Evolutionary conservation across 2,113 vertebrate genomes (phyloP).

Genomic region (Microcebus murinus): DNA sequence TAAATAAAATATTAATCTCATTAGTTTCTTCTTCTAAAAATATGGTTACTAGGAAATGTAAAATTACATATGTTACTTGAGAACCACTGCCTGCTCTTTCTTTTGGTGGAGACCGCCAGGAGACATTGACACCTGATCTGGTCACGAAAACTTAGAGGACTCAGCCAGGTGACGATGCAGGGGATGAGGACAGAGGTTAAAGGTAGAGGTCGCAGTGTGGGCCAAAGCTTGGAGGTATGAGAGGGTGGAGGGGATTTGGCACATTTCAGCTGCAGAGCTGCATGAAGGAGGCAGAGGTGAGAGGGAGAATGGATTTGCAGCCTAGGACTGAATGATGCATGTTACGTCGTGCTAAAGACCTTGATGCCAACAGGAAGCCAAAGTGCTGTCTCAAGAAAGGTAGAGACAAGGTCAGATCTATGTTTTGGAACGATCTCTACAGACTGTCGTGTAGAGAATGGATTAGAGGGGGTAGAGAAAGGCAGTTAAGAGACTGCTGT

Average conservation of each 20-base stretch:
- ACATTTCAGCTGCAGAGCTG: not conserved
- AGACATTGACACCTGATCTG: not conserved
- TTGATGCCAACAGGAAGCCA: not conserved
- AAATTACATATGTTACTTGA: not conserved
- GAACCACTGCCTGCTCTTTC: not conserved
- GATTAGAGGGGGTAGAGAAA: not conserved
- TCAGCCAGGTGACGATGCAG: not conserved
- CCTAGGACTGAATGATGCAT: not conserved
- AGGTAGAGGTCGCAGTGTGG: not conserved
- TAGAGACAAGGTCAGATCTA: not conserved
- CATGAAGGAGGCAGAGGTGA: not conserved
- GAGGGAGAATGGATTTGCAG: not conserved
- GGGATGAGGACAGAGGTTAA: not conserved
- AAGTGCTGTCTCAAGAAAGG: not conserved
- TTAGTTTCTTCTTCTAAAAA: not conserved
- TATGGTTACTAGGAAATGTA: not conserved
- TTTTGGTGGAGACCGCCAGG: not conserved
- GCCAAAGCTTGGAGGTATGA: not conserved
- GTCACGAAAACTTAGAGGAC: not conserved
- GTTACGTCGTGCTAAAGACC: not conserved
- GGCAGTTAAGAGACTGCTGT: not conserved
- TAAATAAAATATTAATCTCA: not conserved
- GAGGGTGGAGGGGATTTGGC: not conserved
- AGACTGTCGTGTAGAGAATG: not conserved
- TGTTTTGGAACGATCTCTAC: not conserved